phyloP scores from a whole-genome alignment of 2,797 vertebrate genomes.

The Bufotes viridis region DNA sequence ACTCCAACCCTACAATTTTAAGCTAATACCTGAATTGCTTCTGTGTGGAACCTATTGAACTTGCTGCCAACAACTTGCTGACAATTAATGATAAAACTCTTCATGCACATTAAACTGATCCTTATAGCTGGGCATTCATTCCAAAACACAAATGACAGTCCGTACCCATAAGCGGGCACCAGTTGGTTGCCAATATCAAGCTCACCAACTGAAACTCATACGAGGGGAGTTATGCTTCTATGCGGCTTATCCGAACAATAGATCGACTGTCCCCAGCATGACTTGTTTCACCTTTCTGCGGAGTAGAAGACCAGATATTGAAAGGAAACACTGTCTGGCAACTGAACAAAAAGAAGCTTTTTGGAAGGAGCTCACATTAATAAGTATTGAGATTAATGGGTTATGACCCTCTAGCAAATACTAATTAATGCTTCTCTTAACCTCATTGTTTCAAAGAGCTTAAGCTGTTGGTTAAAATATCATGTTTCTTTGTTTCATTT shows the following conservation, averaged over 20 bases:
- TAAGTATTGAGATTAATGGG: constrained; percentile 59
- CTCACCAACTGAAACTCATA: constrained; percentile 48
- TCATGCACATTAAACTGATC: constrained; percentile 16
- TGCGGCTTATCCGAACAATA: constrained; percentile 59
- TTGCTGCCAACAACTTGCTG: constrained; percentile 21
- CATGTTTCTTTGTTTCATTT: constrained; percentile 41
- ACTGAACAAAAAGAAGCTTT: constrained; percentile 59
- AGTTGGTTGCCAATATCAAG: constrained; percentile 35
- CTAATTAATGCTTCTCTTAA: constrained; percentile 60
- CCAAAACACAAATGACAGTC: constrained; percentile 38
- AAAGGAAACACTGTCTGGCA: constrained; percentile 61
- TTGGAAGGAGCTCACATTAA: constrained; percentile 58
- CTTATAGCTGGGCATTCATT: constrained; percentile 18
- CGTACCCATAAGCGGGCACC: constrained; percentile 26
- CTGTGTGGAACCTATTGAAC: not conserved
- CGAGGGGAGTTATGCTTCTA: constrained; percentile 15
- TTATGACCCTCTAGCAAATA: constrained; percentile 59
- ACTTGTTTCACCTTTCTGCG: constrained; percentile 60
- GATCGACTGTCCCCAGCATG: constrained; percentile 52
- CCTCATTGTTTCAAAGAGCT: constrained; percentile 54
- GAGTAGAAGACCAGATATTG: constrained; percentile 44
- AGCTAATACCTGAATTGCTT: constrained; percentile 14
- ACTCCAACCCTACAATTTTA: constrained; percentile 1
- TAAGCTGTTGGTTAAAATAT: constrained; percentile 54
- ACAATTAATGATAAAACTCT: constrained; percentile 10